Evolutionary conservation across 2,888 invertebrate genomes (phyloP).

Genomic region (Ditylenchus weischeri): DNA sequence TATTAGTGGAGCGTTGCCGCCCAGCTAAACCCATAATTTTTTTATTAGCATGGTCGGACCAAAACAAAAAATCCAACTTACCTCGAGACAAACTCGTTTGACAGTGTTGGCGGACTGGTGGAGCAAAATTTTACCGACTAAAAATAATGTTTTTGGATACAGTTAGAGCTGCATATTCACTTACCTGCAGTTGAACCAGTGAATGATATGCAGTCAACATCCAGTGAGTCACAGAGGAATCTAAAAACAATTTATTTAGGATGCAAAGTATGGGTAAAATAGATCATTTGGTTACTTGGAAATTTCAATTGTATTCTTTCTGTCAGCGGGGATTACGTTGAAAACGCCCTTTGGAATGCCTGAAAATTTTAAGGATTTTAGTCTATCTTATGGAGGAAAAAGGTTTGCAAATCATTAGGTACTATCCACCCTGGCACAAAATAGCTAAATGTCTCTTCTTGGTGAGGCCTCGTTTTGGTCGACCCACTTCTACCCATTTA

Average conservation of each 20-base stretch:
- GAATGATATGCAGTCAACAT: conserved; percentile 84
- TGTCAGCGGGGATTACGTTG: conserved; percentile 76
- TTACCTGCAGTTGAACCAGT: conserved; percentile 64
- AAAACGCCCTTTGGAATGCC: conserved; percentile 86
- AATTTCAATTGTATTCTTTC: conserved; percentile 73
- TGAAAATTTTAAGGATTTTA: conserved; percentile 68
- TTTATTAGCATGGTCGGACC: no score
- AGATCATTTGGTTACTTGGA: conserved; percentile 67
- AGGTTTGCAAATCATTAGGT: no score
- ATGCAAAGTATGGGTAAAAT: no score
- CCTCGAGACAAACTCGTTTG: conserved; percentile 83
- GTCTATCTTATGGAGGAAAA: no score
- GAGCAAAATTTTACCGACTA: conserved; percentile 65
- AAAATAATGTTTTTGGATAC: no score
- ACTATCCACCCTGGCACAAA: no score
- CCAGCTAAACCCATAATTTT: conserved; percentile 64
- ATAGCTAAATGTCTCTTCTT: no score
- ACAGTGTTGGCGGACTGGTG: conserved; percentile 79
- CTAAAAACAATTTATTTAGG: no score
- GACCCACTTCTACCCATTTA: no score
- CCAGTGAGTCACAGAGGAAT: conserved; percentile 74
- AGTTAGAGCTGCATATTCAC: not conserved
- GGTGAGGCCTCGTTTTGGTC: no score
- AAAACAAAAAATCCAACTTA: no score
- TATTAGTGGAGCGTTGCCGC: conserved; percentile 97